Conservation (phyloP, 2,797 vertebrate species). For the Anguilla megastoma region DNA sequence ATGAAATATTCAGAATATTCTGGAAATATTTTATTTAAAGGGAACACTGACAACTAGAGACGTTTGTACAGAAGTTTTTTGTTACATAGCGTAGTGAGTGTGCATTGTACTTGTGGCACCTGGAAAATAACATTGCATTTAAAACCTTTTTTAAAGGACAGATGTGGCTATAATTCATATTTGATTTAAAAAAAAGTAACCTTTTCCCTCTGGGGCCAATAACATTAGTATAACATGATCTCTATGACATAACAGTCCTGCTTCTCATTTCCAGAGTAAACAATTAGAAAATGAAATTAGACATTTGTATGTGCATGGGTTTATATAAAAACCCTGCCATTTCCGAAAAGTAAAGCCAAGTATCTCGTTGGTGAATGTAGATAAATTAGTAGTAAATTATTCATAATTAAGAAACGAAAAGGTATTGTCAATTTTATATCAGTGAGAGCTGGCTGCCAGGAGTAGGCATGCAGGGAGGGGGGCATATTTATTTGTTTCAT, state of each 20-base stretch:
- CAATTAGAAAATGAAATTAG: constrained; percentile 33
- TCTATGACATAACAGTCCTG: constrained; percentile 11
- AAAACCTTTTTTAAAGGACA: constrained; percentile 14
- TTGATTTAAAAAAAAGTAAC: background rate
- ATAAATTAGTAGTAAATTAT: background rate
- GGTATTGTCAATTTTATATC: constrained; percentile 36
- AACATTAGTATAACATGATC: constrained; percentile 45
- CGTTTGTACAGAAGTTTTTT: constrained; percentile 21
- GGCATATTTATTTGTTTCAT: constrained; percentile 21
- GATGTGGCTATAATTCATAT: constrained; percentile 20
- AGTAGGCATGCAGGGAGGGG: constrained; percentile 51
- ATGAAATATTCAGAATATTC: background rate
- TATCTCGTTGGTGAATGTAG: background rate
- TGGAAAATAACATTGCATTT: constrained; percentile 26
- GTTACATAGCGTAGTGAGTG: constrained; percentile 28
- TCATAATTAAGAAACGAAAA: constrained; percentile 31
- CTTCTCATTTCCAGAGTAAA: constrained; percentile 9
- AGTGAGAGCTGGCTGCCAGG: constrained; percentile 53
- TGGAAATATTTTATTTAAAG: background rate
- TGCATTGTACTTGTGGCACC: constrained; percentile 28
- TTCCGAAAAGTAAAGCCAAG: background rate
- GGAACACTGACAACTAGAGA: constrained; percentile 25
- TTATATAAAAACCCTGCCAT: background rate
- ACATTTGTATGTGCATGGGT: constrained; percentile 30
- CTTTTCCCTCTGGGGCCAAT: constrained; percentile 66